A percentile compares a stretch with the other conserved stretches of the same genome.
These are phyloP conservation scores for Takifugu bimaculatus DNA, from an alignment of 2,113 vertebrate genomes.

Conservation along the genomic window DNA sequence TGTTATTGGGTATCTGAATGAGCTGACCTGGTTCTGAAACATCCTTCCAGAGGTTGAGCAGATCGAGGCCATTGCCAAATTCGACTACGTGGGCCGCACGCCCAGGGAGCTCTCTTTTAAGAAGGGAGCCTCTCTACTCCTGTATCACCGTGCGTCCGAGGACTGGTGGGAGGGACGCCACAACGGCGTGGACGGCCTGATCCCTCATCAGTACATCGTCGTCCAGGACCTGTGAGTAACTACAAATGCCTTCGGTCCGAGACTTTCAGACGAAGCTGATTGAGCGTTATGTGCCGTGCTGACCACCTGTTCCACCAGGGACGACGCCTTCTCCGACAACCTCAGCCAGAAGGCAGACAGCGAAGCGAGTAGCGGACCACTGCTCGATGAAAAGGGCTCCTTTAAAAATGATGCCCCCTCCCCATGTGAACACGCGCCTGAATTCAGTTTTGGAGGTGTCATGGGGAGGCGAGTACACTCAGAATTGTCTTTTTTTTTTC, in stretches of 20 bases:
- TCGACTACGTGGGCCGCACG: slow-evolving; percentile 90
- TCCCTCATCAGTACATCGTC: slow-evolving; percentile 98
- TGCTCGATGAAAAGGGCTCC: slow-evolving; percentile 92
- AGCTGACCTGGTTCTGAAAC: neutral
- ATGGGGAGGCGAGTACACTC: slow-evolving; percentile 83
- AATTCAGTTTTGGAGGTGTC: slow-evolving; percentile 88
- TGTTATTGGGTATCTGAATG: neutral
- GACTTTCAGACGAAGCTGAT: neutral
- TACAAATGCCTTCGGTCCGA: neutral
- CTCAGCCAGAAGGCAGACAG: slow-evolving; percentile 98
- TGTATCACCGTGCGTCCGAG: slow-evolving; percentile 93
- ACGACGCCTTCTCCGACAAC: slow-evolving; percentile 96
- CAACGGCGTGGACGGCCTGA: slow-evolving; percentile 94
- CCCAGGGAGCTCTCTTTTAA: slow-evolving; percentile 96
- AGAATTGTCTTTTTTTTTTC: neutral
- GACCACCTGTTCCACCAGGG: slow-evolving; percentile 73
- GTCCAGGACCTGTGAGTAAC: slow-evolving; percentile 94
- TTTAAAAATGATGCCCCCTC: slow-evolving; percentile 94
- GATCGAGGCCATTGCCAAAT: slow-evolving; percentile 99
- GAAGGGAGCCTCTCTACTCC: slow-evolving; percentile 92
- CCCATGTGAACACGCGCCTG: slow-evolving; percentile 86
- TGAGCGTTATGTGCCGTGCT: neutral
- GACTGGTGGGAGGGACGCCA: slow-evolving; percentile 99
- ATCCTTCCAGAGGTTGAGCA: slow-evolving; percentile 88
- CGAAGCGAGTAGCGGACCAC: slow-evolving; percentile 93